These are phyloP conservation scores for Clavelina lepadiformis DNA, from an alignment of 23 tunicate species.

Conservation along the genomic window DNA sequence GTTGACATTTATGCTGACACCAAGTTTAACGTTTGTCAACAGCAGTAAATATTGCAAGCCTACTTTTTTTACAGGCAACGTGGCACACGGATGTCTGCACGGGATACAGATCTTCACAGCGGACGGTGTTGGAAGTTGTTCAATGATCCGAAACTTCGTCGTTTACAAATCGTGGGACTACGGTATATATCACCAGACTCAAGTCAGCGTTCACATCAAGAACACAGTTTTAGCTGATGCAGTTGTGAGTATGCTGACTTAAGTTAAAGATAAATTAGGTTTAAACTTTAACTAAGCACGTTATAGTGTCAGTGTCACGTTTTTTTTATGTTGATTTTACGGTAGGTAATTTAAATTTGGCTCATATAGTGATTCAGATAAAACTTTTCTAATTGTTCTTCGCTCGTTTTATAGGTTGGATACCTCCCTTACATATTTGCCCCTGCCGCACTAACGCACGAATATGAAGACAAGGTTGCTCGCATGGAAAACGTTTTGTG, in stretches of 20 bases:
- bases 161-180: slow-evolving; percentile 81
- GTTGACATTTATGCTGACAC: too few species aligned
- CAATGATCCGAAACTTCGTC: slow-evolving; percentile 46
- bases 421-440: slow-evolving; percentile 57
- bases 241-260: slow-evolving; percentile 23
- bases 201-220: slow-evolving; percentile 29
- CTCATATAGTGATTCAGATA: too few species aligned
- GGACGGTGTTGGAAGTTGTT: slow-evolving; percentile 26
- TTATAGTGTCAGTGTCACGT: too few species aligned
- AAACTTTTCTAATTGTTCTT: too few species aligned
- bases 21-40: too few species aligned
- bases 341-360: not conserved
- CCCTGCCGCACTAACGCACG: slow-evolving; percentile 42
- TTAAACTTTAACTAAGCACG: too few species aligned
- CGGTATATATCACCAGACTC: slow-evolving; percentile 72
- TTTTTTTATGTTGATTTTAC: too few species aligned
- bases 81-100: slow-evolving; percentile 65
- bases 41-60: not conserved
- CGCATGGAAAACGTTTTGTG: slow-evolving; percentile 35
- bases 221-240: slow-evolving; percentile 60
- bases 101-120: slow-evolving; percentile 47
- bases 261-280: too few species aligned
- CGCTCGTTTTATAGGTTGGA: slow-evolving; percentile 31
- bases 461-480: slow-evolving; percentile 42
- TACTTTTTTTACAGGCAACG: slow-evolving; percentile 38